Evolutionary conservation across 2,113 vertebrate genomes (phyloP).

Genomic region (Ardeotis arabs): DNA sequence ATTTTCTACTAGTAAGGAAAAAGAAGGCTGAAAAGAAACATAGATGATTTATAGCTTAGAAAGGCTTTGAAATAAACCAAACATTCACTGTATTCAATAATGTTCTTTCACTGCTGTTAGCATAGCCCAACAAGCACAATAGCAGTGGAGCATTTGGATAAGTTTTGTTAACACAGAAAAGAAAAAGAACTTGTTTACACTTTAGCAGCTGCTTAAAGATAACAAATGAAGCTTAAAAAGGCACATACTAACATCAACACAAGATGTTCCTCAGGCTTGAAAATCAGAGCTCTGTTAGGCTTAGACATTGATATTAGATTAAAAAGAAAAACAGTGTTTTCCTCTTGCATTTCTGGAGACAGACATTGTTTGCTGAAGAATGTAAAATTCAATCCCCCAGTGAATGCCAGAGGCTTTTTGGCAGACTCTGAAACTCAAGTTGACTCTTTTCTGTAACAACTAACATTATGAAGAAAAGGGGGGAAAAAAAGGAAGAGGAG

Average conservation of each 20-base stretch:
- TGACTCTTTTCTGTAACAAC: slow-evolving; percentile 54
- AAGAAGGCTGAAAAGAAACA: neutral
- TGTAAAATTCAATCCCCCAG: slow-evolving; percentile 56
- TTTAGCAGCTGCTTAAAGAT: slow-evolving; percentile 50
- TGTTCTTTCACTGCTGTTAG: neutral
- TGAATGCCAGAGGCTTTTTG: slow-evolving; percentile 62
- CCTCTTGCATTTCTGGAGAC: slow-evolving; percentile 23
- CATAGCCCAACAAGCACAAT: neutral
- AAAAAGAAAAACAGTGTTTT: slow-evolving; percentile 50
- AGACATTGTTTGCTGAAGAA: slow-evolving; percentile 62
- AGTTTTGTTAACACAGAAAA: slow-evolving; percentile 9
- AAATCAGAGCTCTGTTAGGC: neutral
- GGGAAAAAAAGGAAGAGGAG: neutral
- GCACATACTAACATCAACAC: slow-evolving; percentile 8
- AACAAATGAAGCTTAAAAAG: slow-evolving; percentile 51
- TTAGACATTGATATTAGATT: slow-evolving; percentile 37
- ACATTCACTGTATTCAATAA: neutral
- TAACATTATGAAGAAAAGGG: slow-evolving; percentile 30
- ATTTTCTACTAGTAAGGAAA: neutral
- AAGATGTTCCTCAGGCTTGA: slow-evolving; percentile 25
- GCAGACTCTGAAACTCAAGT: slow-evolving; percentile 62
- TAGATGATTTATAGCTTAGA: neutral
- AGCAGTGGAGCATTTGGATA: neutral
- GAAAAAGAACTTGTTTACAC: slow-evolving; percentile 43
- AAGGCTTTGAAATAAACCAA: slow-evolving; percentile 21